Evolutionary conservation across 2,888 invertebrate species (phyloP).

Genomic region (Notodonta ziczac): DNA sequence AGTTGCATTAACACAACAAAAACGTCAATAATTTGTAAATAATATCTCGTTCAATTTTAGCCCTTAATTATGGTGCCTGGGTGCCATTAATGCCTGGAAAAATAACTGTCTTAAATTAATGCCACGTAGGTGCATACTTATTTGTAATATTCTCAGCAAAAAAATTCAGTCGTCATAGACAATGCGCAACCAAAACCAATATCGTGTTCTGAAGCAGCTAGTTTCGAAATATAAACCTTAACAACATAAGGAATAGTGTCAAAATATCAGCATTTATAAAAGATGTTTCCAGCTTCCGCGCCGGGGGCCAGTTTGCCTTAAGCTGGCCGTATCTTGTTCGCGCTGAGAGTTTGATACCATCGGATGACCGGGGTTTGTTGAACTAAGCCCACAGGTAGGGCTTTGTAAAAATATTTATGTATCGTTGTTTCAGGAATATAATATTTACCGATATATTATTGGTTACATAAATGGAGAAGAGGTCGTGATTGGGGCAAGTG

Average conservation of each 20-base stretch:
- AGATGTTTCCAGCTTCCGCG: conserved; percentile 18
- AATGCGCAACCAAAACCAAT: neutral
- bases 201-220: neutral
- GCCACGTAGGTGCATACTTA: too few species aligned
- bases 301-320: conserved; percentile 27
- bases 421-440: neutral
- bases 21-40: too few species aligned
- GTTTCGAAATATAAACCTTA: neutral
- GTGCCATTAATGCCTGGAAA: too few species aligned
- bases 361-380: conserved; percentile 31
- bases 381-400: conserved; percentile 25
- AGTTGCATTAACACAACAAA: too few species aligned
- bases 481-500: too few species aligned
- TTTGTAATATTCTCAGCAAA: too few species aligned
- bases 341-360: conserved; percentile 31
- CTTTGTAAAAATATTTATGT: conserved; percentile 25
- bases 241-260: conserved; percentile 5
- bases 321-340: conserved; percentile 21
- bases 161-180: too few species aligned
- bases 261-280: conserved; percentile 24
- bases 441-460: too few species aligned
- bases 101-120: too few species aligned
- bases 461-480: too few species aligned
- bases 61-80: too few species aligned
- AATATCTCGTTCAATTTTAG: too few species aligned